These are phyloP conservation scores for Corydoras sp. DNA, from an alignment of 2,113 vertebrate species.

Conservation along the genomic window DNA sequence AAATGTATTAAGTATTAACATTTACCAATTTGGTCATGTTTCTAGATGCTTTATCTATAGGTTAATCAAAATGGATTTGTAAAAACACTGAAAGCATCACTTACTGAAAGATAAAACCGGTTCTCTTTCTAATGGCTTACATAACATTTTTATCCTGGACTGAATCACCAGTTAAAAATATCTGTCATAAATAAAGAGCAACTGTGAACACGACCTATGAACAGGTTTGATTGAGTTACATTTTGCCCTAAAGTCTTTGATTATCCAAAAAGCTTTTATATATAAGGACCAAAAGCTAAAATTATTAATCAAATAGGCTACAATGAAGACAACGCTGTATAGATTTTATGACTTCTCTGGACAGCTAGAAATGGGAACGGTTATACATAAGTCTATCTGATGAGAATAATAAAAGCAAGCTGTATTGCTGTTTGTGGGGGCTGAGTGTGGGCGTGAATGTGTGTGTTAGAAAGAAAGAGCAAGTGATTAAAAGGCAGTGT, in stretches of 20 bases:
- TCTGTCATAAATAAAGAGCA: neutral
- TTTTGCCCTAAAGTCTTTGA: no score
- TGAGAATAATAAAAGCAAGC: neutral
- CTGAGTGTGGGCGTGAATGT: neutral
- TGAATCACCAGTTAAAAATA: neutral
- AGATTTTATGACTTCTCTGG: neutral
- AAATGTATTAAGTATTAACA: neutral
- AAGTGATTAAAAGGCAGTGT: neutral
- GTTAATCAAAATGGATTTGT: conserved; percentile 26
- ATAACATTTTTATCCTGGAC: neutral
- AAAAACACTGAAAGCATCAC: conserved; percentile 2
- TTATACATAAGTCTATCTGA: conserved; percentile 5
- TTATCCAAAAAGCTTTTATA: no score
- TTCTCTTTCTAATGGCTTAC: conserved; percentile 15
- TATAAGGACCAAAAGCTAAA: no score
- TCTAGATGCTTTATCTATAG: neutral
- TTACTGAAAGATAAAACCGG: conserved; percentile 13
- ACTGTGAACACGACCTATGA: no score
- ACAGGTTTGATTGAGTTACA: no score
- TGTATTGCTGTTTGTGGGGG: neutral
- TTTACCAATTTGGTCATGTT: neutral
- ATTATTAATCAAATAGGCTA: neutral
- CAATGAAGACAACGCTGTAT: conserved; percentile 3
- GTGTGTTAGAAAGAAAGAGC: neutral
- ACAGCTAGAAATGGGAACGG: neutral